Conservation (phyloP, 1,140 invertebrate genomes). For the Whitmania pigra region DNA sequence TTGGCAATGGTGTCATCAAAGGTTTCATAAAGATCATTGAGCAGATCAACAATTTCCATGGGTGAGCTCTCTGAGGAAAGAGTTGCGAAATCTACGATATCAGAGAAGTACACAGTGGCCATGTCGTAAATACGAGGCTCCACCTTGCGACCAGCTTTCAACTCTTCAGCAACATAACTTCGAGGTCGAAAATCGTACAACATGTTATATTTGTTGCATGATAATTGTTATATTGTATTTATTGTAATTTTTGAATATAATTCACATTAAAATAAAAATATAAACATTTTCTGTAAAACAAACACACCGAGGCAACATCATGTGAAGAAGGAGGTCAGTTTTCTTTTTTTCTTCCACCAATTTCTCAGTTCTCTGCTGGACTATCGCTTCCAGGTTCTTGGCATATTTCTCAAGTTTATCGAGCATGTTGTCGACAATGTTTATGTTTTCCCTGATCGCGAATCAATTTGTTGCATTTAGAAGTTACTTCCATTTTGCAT, state of each 20-base stretch:
- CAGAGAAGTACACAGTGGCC: constrained; percentile 82
- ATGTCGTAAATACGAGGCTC: constrained; percentile 75
- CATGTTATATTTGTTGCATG: too few species aligned
- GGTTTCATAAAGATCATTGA: constrained; percentile 58
- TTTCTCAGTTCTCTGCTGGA: constrained; percentile 70
- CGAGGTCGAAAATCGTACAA: too few species aligned
- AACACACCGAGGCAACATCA: constrained; percentile 72
- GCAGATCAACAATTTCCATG: constrained; percentile 39
- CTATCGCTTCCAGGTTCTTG: constrained; percentile 74
- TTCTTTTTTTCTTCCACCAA: constrained; percentile 77
- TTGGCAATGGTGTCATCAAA: constrained; percentile 76
- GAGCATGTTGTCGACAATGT: constrained; percentile 82
- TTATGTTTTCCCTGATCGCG: constrained; percentile 49
- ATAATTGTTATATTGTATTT: too few species aligned
- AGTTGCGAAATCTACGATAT: constrained; percentile 88
- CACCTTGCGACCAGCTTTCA: constrained; percentile 70
- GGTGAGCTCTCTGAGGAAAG: constrained; percentile 72
- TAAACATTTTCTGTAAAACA: too few species aligned
- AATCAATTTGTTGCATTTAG: neutral
- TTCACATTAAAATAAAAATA: too few species aligned
- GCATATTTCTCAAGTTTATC: constrained; percentile 84
- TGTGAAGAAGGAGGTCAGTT: constrained; percentile 70
- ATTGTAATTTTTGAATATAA: too few species aligned
- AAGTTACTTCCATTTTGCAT: neutral
- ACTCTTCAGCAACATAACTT: constrained; percentile 75